Evolutionary conservation across 2,888 invertebrate species (phyloP).

Genomic region (Anodontia alba): DNA sequence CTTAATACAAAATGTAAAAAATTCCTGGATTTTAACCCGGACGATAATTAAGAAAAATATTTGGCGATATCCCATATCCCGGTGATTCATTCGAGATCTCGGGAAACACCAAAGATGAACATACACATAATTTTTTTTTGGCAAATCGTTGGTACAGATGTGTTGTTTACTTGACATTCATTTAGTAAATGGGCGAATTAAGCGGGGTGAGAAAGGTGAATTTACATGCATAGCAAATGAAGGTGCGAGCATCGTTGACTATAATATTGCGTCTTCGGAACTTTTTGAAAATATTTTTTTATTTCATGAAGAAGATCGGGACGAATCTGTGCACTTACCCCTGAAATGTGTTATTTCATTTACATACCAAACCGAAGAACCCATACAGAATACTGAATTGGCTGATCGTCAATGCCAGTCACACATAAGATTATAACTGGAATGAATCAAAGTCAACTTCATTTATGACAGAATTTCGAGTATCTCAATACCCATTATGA

Average conservation of each 20-base stretch:
- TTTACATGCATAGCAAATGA: constrained; percentile 9
- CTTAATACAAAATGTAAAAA: too few species aligned
- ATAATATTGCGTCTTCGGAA: neutral
- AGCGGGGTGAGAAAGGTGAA: neutral
- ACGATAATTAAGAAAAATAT: too few species aligned
- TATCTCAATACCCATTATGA: neutral
- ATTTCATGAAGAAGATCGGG: constrained; percentile 10
- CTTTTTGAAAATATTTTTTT: neutral
- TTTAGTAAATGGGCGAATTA: constrained; percentile 4
- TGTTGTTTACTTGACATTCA: neutral
- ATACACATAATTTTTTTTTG: neutral
- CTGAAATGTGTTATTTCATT: neutral
- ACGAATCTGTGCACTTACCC: constrained; percentile 4
- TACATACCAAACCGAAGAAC: neutral
- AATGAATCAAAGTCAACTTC: neutral
- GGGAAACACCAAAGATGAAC: constrained; percentile 2
- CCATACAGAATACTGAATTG: neutral
- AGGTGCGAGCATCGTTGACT: constrained; percentile 11
- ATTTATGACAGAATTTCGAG: neutral
- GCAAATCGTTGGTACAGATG: neutral
- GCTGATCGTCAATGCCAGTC: neutral
- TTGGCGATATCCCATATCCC: too few species aligned
- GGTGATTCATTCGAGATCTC: too few species aligned
- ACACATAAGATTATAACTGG: neutral
- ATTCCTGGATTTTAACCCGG: too few species aligned